A percentile compares a stretch with the other conserved stretches of the same genome.
Conservation (phyloP, 2,113 vertebrate species). For the Semicossyphus pulcher region DNA sequence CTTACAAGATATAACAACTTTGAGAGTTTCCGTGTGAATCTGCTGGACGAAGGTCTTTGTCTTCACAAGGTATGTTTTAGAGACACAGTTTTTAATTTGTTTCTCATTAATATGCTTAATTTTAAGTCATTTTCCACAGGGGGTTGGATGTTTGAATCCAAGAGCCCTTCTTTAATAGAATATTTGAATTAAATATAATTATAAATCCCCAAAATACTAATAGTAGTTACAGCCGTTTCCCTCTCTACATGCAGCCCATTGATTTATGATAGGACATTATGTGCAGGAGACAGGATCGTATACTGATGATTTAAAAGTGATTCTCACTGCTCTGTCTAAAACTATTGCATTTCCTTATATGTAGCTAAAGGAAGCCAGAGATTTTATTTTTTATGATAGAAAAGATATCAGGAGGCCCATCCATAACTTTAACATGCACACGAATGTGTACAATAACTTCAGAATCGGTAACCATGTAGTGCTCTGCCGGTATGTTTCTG, state of each 20-base stretch:
- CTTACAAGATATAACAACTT: not conserved
- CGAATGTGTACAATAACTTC: not conserved
- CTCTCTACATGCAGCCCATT: no score
- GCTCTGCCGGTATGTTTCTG: not conserved
- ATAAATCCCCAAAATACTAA: no score
- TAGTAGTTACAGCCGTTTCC: no score
- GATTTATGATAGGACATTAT: no score
- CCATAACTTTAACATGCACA: not conserved
- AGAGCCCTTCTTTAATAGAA: not conserved
- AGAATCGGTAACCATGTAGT: not conserved
- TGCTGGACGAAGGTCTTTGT: not conserved
- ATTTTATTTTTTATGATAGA: no score
- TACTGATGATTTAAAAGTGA: no score
- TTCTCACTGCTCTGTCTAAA: no score
- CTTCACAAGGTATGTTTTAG: slow-evolving; percentile 46
- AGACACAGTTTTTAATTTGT: not conserved
- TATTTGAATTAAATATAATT: not conserved
- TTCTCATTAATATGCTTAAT: not conserved
- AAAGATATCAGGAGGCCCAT: not conserved
- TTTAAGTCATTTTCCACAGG: not conserved
- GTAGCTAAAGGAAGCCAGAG: no score
- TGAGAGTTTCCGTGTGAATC: not conserved
- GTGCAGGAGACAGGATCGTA: no score
- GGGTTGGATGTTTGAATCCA: no score
- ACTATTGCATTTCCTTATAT: no score